These are phyloP conservation scores for Theodoxus fluviatilis DNA, from an alignment of 2,888 invertebrate species.

Conservation along the genomic window DNA sequence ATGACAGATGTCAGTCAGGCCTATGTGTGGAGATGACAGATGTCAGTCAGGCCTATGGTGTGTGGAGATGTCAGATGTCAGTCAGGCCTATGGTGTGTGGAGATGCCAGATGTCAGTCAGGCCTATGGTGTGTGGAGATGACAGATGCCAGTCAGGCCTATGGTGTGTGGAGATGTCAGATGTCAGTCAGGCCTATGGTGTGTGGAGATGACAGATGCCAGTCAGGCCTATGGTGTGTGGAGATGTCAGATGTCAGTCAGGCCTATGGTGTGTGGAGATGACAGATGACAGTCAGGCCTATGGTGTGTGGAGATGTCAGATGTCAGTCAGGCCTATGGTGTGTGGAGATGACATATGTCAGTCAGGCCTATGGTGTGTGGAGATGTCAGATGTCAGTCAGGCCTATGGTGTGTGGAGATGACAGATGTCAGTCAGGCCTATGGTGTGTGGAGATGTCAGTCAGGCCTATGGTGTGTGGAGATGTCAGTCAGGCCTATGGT, in stretches of 20 bases:
- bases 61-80: not conserved
- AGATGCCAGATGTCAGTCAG: not conserved
- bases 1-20: no score
- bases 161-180: not conserved
- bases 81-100: not conserved
- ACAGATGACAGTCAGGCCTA: not conserved
- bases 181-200: not conserved
- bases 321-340: not conserved
- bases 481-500: not conserved
- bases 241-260: not conserved
- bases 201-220: not conserved
- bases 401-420: not conserved
- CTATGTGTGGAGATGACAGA: not conserved
- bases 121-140: not conserved
- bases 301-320: not conserved
- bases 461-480: no score
- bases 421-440: not conserved
- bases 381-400: not conserved
- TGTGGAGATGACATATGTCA: not conserved
- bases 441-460: not conserved
- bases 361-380: not conserved
- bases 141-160: not conserved
- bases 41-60: not conserved
- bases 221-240: not conserved
- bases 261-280: not conserved